Percentiles rank a stretch among this genome's conserved stretches.
Conservation (phyloP, 2,888 invertebrate genomes). For the Asteroscopus sphinx region DNA sequence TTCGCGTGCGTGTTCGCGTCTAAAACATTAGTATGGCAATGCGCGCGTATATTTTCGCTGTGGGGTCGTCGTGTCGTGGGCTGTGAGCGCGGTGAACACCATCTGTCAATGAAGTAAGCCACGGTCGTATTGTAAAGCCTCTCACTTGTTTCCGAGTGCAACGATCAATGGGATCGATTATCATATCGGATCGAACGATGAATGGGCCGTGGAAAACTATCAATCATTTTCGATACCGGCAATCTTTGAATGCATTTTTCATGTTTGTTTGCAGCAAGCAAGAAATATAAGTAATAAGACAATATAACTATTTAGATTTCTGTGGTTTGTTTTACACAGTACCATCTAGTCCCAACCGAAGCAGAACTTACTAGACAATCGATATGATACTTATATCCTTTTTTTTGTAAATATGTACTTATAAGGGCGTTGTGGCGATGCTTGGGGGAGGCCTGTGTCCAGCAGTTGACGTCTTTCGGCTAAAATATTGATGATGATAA, state of each 20-base stretch:
- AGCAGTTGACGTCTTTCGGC: too few species aligned
- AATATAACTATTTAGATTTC: too few species aligned
- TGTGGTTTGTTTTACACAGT: too few species aligned
- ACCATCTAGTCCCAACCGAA: too few species aligned
- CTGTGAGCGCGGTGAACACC: constrained; percentile 64
- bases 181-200: constrained; percentile 20
- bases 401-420: too few species aligned
- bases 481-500: too few species aligned
- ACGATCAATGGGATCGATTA: constrained; percentile 44
- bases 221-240: constrained; percentile 25
- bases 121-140: constrained; percentile 76
- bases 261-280: background rate
- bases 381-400: too few species aligned
- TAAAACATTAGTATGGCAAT: constrained; percentile 79
- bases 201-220: constrained; percentile 34
- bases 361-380: too few species aligned
- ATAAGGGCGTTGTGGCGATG: too few species aligned
- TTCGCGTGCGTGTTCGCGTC: constrained; percentile 60
- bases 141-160: constrained; percentile 74
- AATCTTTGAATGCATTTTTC: constrained; percentile 14
- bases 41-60: constrained; percentile 67
- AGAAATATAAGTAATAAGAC: background rate
- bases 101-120: constrained; percentile 82
- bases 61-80: constrained; percentile 76
- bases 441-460: too few species aligned